Evolutionary conservation across 2,113 vertebrate genomes (phyloP).

Genomic region (Solea solea): DNA sequence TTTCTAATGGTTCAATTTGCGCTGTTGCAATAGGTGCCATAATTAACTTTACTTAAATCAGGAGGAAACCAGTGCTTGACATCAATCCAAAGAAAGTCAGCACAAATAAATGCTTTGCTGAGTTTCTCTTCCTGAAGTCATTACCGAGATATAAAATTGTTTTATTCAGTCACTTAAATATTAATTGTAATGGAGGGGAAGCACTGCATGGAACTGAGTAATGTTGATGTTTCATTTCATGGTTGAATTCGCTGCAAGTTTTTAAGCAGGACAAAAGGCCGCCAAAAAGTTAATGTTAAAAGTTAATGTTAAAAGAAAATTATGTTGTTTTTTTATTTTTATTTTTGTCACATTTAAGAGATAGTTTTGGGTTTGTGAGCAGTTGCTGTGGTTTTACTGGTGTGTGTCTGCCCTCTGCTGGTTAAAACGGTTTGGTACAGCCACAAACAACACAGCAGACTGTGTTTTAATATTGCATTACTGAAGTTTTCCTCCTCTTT

Average conservation of each 20-base stretch:
- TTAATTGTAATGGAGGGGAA: background rate
- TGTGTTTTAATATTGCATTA: background rate
- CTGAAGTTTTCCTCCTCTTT: too few relatives aligned
- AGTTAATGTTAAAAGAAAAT: too few relatives aligned
- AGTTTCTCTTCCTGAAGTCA: background rate
- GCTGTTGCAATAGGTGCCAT: background rate
- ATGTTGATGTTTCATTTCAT: background rate
- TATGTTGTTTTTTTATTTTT: background rate
- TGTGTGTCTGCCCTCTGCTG: constrained; percentile 67
- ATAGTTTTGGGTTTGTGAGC: background rate
- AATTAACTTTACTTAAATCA: constrained; percentile 22
- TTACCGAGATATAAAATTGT: constrained; percentile 14
- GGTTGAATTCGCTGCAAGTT: background rate
- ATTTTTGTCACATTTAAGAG: background rate
- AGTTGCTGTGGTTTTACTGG: constrained; percentile 24
- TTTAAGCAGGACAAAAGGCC: too few relatives aligned
- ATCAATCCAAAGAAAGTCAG: background rate
- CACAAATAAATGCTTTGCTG: constrained; percentile 20
- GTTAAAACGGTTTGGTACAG: constrained; percentile 30
- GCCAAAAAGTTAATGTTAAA: too few relatives aligned
- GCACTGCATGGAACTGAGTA: background rate
- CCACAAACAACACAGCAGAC: background rate
- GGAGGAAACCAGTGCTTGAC: background rate
- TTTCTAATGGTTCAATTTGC: constrained; percentile 18
- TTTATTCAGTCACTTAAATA: constrained; percentile 18